phyloP scores from a whole-genome alignment of 2,888 invertebrate species.

The Brachypalpus laphriformis region DNA sequence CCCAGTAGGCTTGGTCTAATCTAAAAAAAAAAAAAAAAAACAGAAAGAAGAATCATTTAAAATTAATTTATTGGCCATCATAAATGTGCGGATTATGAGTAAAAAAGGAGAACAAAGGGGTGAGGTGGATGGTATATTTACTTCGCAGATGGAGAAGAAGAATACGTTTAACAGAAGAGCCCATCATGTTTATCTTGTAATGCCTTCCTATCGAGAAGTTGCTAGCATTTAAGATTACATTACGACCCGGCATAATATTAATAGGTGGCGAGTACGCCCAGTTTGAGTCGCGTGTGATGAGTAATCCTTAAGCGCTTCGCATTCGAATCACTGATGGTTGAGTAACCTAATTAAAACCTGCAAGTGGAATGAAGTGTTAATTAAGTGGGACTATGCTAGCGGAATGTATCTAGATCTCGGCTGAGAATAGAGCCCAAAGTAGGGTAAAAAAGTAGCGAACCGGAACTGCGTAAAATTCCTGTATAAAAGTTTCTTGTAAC shows the following conservation, averaged over 20 bases:
- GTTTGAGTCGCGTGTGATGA: background rate
- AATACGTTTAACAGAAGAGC: background rate
- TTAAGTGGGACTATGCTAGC: background rate
- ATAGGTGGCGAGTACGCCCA: slow-evolving; percentile 17
- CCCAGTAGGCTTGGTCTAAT: background rate
- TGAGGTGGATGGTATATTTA: no score
- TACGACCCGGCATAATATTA: background rate
- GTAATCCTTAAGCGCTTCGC: background rate
- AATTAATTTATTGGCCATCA: slow-evolving; percentile 23
- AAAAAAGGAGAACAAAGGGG: background rate
- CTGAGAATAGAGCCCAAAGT: no score
- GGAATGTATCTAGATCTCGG: no score
- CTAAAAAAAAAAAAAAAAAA: background rate
- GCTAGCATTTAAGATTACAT: slow-evolving; percentile 19
- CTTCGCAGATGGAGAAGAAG: background rate
- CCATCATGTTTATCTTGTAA: slow-evolving; percentile 31
- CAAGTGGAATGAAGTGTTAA: background rate
- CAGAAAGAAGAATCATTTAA: background rate
- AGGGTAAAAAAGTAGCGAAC: no score
- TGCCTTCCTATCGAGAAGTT: slow-evolving; percentile 20
- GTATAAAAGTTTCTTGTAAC: no score
- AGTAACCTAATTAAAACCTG: slow-evolving; percentile 17
- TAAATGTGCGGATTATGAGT: slow-evolving; percentile 11
- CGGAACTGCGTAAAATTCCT: no score
- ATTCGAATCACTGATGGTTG: background rate